phyloP scores from a whole-genome alignment of 2,113 vertebrate genomes.

The Casuarius casuarius region DNA sequence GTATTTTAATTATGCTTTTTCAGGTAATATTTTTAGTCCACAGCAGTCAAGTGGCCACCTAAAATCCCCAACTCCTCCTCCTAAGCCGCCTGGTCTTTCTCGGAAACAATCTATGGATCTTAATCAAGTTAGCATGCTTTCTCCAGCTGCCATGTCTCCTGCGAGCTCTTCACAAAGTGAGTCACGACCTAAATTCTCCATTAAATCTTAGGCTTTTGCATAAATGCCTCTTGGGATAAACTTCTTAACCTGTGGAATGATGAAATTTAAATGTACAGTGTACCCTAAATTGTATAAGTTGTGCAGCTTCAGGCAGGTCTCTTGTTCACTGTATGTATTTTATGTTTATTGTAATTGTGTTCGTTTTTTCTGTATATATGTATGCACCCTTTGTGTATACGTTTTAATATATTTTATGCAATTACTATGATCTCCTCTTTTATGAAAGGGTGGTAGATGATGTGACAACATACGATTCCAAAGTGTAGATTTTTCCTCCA shows the following conservation, averaged over 20 bases:
- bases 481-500: conserved; percentile 65
- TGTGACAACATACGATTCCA: conserved; percentile 63
- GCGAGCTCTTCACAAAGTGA: conserved; percentile 95
- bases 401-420: conserved; percentile 74
- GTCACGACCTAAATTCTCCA: conserved; percentile 81
- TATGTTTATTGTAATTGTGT: conserved; percentile 81
- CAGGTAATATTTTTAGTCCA: conserved; percentile 83
- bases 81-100: conserved; percentile 89
- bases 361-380: conserved; percentile 76
- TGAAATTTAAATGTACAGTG: conserved; percentile 70
- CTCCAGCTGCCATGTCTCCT: conserved; percentile 91
- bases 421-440: conserved; percentile 59
- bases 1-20: conserved; percentile 34
- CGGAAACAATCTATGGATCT: conserved; percentile 95
- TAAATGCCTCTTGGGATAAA: conserved; percentile 71
- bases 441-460: conserved; percentile 64
- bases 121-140: conserved; percentile 91
- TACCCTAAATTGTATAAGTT: conserved; percentile 71
- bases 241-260: conserved; percentile 68
- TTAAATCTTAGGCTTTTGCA: conserved; percentile 78
- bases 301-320: conserved; percentile 74
- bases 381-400: conserved; percentile 82
- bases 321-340: conserved; percentile 81
- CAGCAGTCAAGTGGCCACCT: conserved; percentile 92
- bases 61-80: conserved; percentile 93